Base-by-base conservation (phyloP, 2,888 invertebrate genomes). In the Catocala sponsa region DNA sequence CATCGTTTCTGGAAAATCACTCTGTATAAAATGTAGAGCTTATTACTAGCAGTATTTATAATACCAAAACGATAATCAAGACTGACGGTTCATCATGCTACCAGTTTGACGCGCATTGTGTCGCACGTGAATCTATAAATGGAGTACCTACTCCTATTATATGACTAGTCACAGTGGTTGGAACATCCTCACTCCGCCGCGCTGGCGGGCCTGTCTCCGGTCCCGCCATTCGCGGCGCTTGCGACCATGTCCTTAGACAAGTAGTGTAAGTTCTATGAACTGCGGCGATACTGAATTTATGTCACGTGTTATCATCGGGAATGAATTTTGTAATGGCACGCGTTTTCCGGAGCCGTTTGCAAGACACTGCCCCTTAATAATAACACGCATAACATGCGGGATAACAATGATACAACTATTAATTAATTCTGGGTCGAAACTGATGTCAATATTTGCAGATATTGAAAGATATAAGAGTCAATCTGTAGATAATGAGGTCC, bases 201-300 rank as follows among this genome's bases (percentile, higher is more conserved):
- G 15, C 10, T 11, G 15, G 6, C 56, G 13, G 41, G n/a, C 47
- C 41, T 9, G 55, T 51, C 55, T 56, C 49, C 62, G 60, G 63
- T 60, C 56, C 61, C 65, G 55, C 63, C 33, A 55, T 66, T 15
- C 71, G 65, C 65, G 33, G 7, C 64, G 74, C 46, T 41, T 51
- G 47, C 10, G 55, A 68, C 75, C 65, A 13, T 60, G 33, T 57
- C 61, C 66, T 66, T 66, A 77, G 46, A 54, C 60, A 63, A 83
- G 83, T 82, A 87, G 83, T 81, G 83, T 82, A 88, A 90, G 92
- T 92, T 92, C 92, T 88, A 88, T 91, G 92, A 92, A 92, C 92
- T 89, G 86, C 81, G 71, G 75, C 80, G 90, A 92, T 91, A 92
- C 81, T 83, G 84, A 86, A 92, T 91, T 89, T 89, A 88, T 92